Base-by-base conservation (phyloP, 2,888 invertebrate genomes). In the Lobophora halterata region DNA sequence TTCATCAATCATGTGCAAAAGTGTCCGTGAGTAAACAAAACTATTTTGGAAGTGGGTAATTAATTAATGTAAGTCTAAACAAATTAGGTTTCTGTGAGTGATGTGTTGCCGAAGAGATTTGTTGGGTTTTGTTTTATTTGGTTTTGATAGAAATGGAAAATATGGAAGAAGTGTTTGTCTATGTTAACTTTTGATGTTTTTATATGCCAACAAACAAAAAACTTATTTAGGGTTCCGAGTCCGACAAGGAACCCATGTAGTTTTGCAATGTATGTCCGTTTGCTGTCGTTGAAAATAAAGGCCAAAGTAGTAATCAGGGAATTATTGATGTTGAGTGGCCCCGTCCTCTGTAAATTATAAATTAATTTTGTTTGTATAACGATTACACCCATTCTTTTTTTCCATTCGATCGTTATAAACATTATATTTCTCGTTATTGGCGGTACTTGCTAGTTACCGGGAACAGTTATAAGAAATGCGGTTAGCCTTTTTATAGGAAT, bases 1-100 rank as follows among this genome's bases (percentile, higher is more conserved):
- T 49, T 57, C 63, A 79, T 78, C 73, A 69, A 75, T 79, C 77
- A 78, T 73, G 51, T 55, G 56, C 49, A 55, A 63, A 67, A 65
- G 62, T 68, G 69, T 70, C 62, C 50, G 61, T 55, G 59, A 65
- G 71, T 61, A 61, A 50, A 65, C 69, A 62, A 67, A 71, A 73
- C 68, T 65, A 68, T 64, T 52, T 55, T 61, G 66, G 57, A 58
- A 61, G 58, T 66, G 17, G 60, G 63, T 65, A 40, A 45, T 46
- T 52, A 49, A 40, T 45, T 39, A 20, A 44, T 41, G 63, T 45
- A 46, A 58, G 65, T 70, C 58, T 64, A 65, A 69, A 71, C 64
- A 70, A 67, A 73, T 71, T 62, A 57, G 46, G 57, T 37, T 56
- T 54, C 42, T 49, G 47, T 49, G 49, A 49, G 17, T 39, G 46